A percentile compares a stretch with the other conserved stretches of the same genome.
Conservation (phyloP, 2,797 vertebrate species). For the Paedocypris micromegethes region DNA sequence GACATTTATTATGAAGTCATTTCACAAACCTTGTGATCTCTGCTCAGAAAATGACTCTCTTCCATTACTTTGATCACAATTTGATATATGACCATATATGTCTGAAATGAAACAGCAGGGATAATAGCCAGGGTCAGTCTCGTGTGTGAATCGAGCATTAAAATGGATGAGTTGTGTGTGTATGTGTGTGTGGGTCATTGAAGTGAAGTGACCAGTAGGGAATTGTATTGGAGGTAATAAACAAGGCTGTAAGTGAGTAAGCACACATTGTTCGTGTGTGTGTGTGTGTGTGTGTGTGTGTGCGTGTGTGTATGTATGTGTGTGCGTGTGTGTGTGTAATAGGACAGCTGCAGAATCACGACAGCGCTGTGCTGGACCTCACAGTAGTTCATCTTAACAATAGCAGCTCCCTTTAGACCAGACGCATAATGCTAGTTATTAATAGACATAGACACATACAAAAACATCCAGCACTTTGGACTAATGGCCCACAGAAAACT, state of each 20-base stretch:
- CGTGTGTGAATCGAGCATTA: constrained; percentile 13
- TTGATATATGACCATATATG: too few species aligned
- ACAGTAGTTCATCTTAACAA: constrained; percentile 50
- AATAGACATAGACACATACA: constrained; percentile 31
- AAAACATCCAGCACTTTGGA: constrained; percentile 1
- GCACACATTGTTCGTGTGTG: constrained; percentile 29
- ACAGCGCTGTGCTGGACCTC: constrained; percentile 45
- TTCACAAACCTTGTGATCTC: too few species aligned
- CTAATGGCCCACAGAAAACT: constrained; percentile 9
- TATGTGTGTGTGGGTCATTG: constrained; percentile 34
- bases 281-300: constrained; percentile 32
- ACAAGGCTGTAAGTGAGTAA: constrained; percentile 39
- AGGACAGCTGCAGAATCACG: constrained; percentile 34
- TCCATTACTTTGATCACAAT: too few species aligned
- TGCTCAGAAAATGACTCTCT: too few species aligned
- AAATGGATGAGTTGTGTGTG: constrained; percentile 29
- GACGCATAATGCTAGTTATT: constrained; percentile 42
- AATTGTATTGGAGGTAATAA: constrained; percentile 42
- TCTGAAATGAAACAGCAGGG: background rate
- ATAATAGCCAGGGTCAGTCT: background rate
- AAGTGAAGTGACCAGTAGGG: constrained; percentile 33
- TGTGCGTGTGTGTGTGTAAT: constrained; percentile 7
- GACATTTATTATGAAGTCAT: too few species aligned
- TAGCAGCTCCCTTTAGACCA: constrained; percentile 43
- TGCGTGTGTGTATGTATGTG: constrained; percentile 20